Conservation (phyloP, 1,140 invertebrate genomes). For the Palaemon carinicauda region DNA sequence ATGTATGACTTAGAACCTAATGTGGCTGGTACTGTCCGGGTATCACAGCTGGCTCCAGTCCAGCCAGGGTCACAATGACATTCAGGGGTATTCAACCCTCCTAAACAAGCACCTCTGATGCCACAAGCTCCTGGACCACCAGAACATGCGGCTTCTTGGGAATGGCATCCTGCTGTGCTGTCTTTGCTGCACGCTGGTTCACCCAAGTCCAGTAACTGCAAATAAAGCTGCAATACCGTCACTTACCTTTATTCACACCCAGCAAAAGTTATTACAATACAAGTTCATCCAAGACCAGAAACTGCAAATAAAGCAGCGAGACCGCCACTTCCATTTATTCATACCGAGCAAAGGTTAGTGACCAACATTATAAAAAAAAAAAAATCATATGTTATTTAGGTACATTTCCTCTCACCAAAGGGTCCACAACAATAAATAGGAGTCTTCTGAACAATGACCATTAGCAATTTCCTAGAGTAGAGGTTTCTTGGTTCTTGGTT, state of each 20-base stretch:
- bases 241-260: not conserved
- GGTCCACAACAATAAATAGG: no score
- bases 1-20: slow-evolving; percentile 92
- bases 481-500: no score
- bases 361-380: no score
- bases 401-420: no score
- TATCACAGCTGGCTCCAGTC: slow-evolving; percentile 83
- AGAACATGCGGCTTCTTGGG: slow-evolving; percentile 1
- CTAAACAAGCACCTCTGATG: slow-evolving; percentile 1
- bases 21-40: slow-evolving; percentile 82
- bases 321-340: no score
- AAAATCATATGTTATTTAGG: no score
- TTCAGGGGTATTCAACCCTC: slow-evolving; percentile 25
- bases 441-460: no score
- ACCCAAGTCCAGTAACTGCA: slow-evolving; percentile 35
- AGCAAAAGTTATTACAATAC: not conserved
- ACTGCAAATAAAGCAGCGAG: no score
- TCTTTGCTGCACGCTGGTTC: not conserved
- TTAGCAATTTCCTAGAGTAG: no score
- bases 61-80: slow-evolving; percentile 66
- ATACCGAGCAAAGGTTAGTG: no score
- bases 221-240: not conserved
- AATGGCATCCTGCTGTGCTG: not conserved
- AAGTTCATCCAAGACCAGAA: no score
- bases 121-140: not conserved